These are phyloP conservation scores for Megalonaias nervosa DNA, from an alignment of 1,140 invertebrate genomes.

Conservation along the genomic window DNA sequence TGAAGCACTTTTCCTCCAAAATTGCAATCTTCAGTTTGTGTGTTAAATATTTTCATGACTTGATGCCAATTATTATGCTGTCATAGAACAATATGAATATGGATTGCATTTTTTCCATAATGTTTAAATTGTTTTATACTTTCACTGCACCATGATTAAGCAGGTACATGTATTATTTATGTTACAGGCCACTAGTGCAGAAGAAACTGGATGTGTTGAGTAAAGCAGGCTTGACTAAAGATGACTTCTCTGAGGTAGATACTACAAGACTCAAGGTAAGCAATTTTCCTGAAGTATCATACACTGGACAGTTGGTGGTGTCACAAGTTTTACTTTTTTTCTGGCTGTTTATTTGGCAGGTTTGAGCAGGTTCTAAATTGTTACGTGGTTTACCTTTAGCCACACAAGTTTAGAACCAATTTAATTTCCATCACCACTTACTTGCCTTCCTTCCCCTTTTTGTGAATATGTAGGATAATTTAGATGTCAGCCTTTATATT, in stretches of 20 bases:
- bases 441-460: no score
- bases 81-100: not conserved
- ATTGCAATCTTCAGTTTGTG: not conserved
- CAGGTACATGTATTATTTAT: conserved; percentile 68
- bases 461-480: no score
- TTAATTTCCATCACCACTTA: no score
- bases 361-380: no score
- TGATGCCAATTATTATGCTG: not conserved
- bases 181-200: conserved; percentile 81
- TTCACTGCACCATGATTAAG: not conserved
- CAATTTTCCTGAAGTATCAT: not conserved
- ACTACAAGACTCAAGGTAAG: conserved; percentile 53
- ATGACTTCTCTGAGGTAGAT: conserved; percentile 78
- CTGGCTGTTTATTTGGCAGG: no score
- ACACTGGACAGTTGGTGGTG: no score
- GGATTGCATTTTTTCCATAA: not conserved
- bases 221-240: conserved; percentile 85
- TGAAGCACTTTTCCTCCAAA: not conserved
- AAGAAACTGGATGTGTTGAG: conserved; percentile 86
- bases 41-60: not conserved
- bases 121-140: not conserved
- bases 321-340: no score
- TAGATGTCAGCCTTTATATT: no score
- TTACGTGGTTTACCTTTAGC: no score
- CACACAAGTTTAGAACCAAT: no score